Evolutionary conservation across 2,113 vertebrate genomes (phyloP), one percentile per base, ranked within the genome.

Genomic region (Tragelaphus scriptus): DNA sequence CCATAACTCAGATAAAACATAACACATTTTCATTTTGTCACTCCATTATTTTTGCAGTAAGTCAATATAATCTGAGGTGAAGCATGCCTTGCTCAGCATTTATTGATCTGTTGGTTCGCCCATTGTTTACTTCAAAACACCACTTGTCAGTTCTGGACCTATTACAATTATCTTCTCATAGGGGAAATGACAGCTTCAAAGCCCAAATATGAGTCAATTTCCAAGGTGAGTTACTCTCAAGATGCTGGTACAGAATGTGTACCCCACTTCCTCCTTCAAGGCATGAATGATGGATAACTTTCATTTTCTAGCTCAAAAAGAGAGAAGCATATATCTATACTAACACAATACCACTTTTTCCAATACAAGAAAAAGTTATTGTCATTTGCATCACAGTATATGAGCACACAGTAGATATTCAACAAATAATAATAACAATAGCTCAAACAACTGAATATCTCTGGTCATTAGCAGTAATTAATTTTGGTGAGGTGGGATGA

Each of bases 101-200:
- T 99, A 99, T 99, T 98, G 99, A 99, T 99, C 99, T 97, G 85
- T 97, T 77, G 59, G 85, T 98, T 98, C 98, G 97, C 97, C 98
- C 98, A 98, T 98, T 99, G 98, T 98, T 99, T 99, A 98, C 98
- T 98, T 98, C 98, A 98, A 98, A 99, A 98, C 88, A 98, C 93
- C 93, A 97, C 98, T 98, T 98, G 98, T 98, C 98, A 98, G 93
- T 95, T 97, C 96, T 97, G 96, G 86, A 91, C 98, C 96, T 96
- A 91, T 97, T 98, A 98, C 97, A 98, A 98, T 98, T 98, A 99
- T 98, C 98, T 98, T 98, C 97, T 98, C 98, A 98, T n/a, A 92
- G 89, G 97, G 97, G 96, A 98, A 98, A 98, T 49, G 30, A 98
- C 98, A 98, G 94, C 85, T 98, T 94, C 93, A 97, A 97, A 98